Evolutionary conservation across 1,140 invertebrate species (phyloP), one percentile per base, ranked within the genome.

Genomic region (Drosophila asahinai): DNA sequence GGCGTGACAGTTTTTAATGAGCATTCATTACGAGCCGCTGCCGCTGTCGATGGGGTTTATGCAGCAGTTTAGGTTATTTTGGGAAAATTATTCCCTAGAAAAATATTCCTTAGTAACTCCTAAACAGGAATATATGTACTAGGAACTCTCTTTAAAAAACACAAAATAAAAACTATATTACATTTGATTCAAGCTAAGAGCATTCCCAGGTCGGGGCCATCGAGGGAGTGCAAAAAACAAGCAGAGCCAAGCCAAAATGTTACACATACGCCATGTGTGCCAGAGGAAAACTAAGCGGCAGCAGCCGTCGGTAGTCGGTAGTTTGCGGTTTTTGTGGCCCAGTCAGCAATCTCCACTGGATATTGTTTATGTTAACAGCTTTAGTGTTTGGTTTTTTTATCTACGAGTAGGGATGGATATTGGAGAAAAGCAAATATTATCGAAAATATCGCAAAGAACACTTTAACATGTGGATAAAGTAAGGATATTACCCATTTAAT

Each of bases 221-320:
- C 22, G 19, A 25, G 52, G 30, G 12, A 19, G 36, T 15, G 30
- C 25, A 74, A 61, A 63, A 77, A 83, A 77, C 15, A 42, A 70
- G 60, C 71, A 51, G 78, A 82, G 48, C 45, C 27, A 49, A 57
- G 64, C 57, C 51, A 72, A 79, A 78, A 79, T 79, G 70, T 86
- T 86, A 75, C 82, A 73, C 82, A 84, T 81, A 84, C 82, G 77
- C 68, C 81, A 66, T 77, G 82, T 84, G 81, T 42, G 63, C 72
- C 71, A 40, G 51, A 19, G 36, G 33, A 70, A 70, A 47, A n/a
- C 12, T 36, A 27, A 36, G 15, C 36, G 62, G 27, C 43, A 43
- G 22, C 66, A 42, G 33, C 33, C 33, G 33, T 36, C 33, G 33
- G 33, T 36, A 36, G 51, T 49, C 58, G 52, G 25, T 71, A 61